Evolutionary conservation across 2,888 invertebrate species (phyloP), one percentile per base, ranked within the genome.

Genomic region (Nipponacmea schrenckii): DNA sequence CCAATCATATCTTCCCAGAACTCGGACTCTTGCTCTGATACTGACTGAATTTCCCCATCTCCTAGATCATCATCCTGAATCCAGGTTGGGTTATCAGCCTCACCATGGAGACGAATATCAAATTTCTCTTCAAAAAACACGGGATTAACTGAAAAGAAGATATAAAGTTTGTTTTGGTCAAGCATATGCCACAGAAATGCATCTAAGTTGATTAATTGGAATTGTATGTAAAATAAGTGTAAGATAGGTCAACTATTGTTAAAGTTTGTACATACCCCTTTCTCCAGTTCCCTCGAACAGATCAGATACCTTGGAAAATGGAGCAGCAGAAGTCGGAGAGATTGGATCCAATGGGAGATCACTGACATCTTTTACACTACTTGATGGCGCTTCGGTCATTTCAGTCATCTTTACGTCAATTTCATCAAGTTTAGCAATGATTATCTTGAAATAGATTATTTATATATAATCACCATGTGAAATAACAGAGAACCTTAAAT

Each of bases 1-100:
- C 94, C 95, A 78, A 98, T 93, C 69, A 98, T 90, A 83, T 97
- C 97, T 87, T 93, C 94, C 97, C 97, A 98, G 90, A 98, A 98
- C 70, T 91, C 91, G 75, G 94, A 91, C 90, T 98, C 98, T 73
- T 94, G 91, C 77, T 48, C 3, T n/a, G 62, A 46, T 72, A 98
- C 90, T 20, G 12, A 12, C 14, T 24, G 8, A 3, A 56, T 56
- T 4, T 56, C 56, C 12, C 56, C 56, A 17, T 15, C 56, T 14
- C 69, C 74, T 2, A 82, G 68, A 39, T 78, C 78, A 8, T 69
- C 65, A 26, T 82, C 83, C 10, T 76, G 64, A 24, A 80, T 76
- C 84, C 84, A 84, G 65, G 71, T 76, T 0, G 81, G 81, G 64
- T 81, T 72, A 20, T 39, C 39, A 24, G 10, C 20, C 2, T 56